Evolutionary conservation across 1,140 invertebrate genomes (phyloP).

Genomic region (Diprion similis): DNA sequence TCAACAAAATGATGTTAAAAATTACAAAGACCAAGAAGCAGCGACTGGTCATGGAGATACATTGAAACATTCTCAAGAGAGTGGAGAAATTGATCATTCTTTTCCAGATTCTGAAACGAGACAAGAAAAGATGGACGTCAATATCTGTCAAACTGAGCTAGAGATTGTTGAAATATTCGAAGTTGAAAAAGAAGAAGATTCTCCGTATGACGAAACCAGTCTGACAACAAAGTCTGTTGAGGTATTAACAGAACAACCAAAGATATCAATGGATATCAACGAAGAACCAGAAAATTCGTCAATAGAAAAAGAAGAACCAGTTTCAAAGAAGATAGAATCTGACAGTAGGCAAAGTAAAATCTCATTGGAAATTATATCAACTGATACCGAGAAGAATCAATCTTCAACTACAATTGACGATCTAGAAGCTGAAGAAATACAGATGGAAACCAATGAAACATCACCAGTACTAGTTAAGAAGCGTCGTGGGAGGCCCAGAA

Average conservation of each 20-base stretch:
- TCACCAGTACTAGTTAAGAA: conserved; percentile 20
- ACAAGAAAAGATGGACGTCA: conserved; percentile 12
- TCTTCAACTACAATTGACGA: background rate
- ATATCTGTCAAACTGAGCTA: conserved; percentile 37
- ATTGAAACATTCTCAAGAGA: conserved; percentile 21
- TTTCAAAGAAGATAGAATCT: conserved; percentile 14
- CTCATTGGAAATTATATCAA: background rate
- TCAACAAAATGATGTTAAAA: conserved; percentile 30
- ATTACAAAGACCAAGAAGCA: conserved; percentile 22
- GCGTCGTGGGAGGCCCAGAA: conserved; percentile 14
- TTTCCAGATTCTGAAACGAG: conserved; percentile 13
- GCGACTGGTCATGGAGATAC: conserved; percentile 9
- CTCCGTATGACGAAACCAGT: background rate
- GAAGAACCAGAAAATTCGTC: background rate
- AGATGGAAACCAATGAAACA: background rate
- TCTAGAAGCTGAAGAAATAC: background rate
- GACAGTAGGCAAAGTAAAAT: background rate
- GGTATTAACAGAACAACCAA: background rate
- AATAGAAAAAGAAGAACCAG: background rate
- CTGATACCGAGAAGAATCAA: background rate
- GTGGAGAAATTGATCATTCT: conserved; percentile 6
- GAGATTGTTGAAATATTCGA: conserved; percentile 57
- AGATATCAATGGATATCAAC: conserved; percentile 9
- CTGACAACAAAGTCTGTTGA: background rate
- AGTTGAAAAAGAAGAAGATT: conserved; percentile 43